A percentile compares a stretch with the other conserved stretches of the same genome.
These are phyloP conservation scores for Batillaria attramentaria DNA, from an alignment of 1,140 invertebrate genomes.

Conservation along the genomic window DNA sequence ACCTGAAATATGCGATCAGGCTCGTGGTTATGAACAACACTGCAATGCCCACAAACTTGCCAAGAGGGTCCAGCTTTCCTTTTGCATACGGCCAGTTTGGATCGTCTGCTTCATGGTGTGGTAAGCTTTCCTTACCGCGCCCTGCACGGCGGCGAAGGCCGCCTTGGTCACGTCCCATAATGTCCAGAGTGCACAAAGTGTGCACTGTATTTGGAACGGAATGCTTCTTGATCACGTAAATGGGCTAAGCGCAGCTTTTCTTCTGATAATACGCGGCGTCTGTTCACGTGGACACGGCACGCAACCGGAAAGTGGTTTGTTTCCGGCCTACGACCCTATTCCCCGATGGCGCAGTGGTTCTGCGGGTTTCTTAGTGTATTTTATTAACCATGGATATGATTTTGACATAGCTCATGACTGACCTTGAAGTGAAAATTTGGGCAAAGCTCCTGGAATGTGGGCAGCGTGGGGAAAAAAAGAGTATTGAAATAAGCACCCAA, in stretches of 20 bases:
- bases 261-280: slow-evolving; percentile 16
- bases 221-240: background rate
- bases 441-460: background rate
- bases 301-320: background rate
- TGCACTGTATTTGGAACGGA: background rate
- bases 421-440: background rate
- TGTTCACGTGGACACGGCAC: slow-evolving; percentile 22
- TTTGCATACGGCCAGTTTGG: slow-evolving; percentile 24
- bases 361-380: background rate
- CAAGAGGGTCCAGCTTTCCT: slow-evolving; percentile 19
- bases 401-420: background rate
- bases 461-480: background rate
- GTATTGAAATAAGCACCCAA: background rate
- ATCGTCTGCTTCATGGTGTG: slow-evolving; percentile 13
- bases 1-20: slow-evolving; percentile 82
- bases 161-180: slow-evolving; percentile 18
- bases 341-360: too few species aligned
- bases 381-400: background rate
- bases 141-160: slow-evolving; percentile 12
- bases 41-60: slow-evolving; percentile 34
- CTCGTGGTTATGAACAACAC: slow-evolving; percentile 24
- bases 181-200: background rate
- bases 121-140: background rate
- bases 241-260: background rate
- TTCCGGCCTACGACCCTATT: background rate